Conservation (phyloP, 2,797 vertebrate genomes). For the Leptodactylus fallax region DNA sequence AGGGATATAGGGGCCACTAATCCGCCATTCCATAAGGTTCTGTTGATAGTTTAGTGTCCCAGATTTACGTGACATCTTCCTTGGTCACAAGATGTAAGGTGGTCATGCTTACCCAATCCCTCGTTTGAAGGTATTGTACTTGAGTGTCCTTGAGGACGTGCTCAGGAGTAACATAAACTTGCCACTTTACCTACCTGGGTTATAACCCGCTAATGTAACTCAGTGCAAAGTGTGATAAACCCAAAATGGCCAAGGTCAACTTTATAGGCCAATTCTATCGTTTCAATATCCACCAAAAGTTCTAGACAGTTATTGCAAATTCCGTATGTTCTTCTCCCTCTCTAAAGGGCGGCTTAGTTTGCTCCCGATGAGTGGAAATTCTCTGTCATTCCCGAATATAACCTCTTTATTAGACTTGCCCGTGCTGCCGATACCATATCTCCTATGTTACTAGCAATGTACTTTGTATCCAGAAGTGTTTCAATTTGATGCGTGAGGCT, state of each 20-base stretch:
- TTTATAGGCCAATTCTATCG: background rate
- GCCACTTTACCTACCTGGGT: no score
- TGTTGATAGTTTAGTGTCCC: no score
- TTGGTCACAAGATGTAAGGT: no score
- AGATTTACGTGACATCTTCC: background rate
- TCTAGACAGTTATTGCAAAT: background rate
- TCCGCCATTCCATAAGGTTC: no score
- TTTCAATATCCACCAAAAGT: background rate
- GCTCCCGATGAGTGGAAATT: background rate
- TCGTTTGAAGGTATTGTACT: no score
- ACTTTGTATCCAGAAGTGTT: conserved; percentile 20
- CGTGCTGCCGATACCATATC: background rate
- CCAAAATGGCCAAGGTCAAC: background rate
- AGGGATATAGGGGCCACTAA: no score
- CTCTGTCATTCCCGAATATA: background rate
- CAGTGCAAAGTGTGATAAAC: background rate
- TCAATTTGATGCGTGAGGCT: background rate
- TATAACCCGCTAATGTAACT: no score
- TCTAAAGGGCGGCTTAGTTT: background rate
- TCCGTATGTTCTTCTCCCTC: no score
- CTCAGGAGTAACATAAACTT: no score
- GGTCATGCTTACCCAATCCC: no score
- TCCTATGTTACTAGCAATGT: background rate
- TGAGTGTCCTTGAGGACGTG: no score
- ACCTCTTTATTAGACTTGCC: conserved; percentile 13